Conservation (phyloP, 2,797 vertebrate genomes). For the Arctocebus calabarensis region DNA sequence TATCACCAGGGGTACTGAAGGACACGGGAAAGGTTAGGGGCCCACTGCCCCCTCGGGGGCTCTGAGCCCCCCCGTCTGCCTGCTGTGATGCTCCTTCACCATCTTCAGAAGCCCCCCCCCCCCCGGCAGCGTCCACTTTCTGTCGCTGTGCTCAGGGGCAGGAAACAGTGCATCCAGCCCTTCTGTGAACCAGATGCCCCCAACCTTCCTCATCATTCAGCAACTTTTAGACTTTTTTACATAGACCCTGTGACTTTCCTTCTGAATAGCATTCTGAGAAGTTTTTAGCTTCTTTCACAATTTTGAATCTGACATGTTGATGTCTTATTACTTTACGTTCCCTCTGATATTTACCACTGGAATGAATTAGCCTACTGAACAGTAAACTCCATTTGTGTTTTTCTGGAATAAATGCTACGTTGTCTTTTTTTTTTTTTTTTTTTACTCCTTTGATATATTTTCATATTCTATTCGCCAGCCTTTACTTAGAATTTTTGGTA, state of each 20-base stretch:
- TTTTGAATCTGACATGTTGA: rapidly evolving
- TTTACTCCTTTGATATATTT: background rate
- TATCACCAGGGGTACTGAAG: background rate
- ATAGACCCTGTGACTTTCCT: background rate
- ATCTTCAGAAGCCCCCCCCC: too few species aligned
- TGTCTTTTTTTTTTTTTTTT: background rate
- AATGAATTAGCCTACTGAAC: background rate
- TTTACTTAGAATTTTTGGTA: background rate
- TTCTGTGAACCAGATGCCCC: rapidly evolving
- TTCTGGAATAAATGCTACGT: background rate
- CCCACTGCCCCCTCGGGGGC: rapidly evolving
- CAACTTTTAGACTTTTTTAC: rapidly evolving
- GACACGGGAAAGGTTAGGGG: background rate
- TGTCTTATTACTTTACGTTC: background rate
- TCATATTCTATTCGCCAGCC: background rate
- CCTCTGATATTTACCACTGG: background rate
- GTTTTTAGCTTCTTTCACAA: background rate
- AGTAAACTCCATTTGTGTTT: background rate
- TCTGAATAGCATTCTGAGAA: background rate
- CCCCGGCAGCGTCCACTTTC: rapidly evolving
- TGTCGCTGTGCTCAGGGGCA: rapidly evolving
- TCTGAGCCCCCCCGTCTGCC: rapidly evolving
- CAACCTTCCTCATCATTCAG: rapidly evolving
- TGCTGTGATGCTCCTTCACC: rapidly evolving
- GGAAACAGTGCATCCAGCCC: rapidly evolving